Evolutionary conservation across 2,888 invertebrate genomes (phyloP), one percentile per base, ranked within the genome.

Genomic region (Drosophila suboccidentalis): DNA sequence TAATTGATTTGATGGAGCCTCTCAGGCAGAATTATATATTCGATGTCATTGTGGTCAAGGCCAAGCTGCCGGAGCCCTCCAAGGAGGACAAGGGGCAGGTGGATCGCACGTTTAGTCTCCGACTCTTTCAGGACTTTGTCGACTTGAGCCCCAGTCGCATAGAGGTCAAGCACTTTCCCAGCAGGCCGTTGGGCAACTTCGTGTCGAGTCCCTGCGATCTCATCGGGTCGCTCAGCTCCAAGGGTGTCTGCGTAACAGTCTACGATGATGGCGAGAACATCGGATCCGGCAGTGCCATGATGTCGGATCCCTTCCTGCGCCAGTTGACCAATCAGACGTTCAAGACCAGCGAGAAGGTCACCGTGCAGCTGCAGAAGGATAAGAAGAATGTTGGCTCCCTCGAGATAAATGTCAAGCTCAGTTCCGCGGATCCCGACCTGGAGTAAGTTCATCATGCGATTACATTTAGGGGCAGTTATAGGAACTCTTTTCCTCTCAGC

Each of bases 401-500:
- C 3, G 77, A 84, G 15, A 43, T 90, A 0, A 71, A 82, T 0
- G 46, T 90, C 1, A 83, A 81, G 13, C 50, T 91, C 4, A 74
- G 78, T 36, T 74, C 82, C 1, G 71, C 68, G 13, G 81, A 87
- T 60, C 77, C 88, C 3, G 84, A 89, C 44, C 62, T 80, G 6
- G 71, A 76, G 91, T 91, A 67, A 78, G 88, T 81, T 3, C 1
- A 11, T 1, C 2, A 8, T 26, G 3, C 11, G 15, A 1, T 13
- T 41, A 1, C 5, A 1, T 38, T 22, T 13, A 9, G 1, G 10
- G 1, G 4, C 3, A 32, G n/a, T 22, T 36, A 4, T 32, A 41
- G 3, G 1, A 1, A 10, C 54, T 32, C 6, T 19, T 19, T 8
- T 3, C 8, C 4, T 1, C 15, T 4, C 9, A 84, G 84, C 44